Evolutionary conservation across 2,888 invertebrate genomes (phyloP), one percentile per base, ranked within the genome.

Genomic region (Coenonympha glycerion): DNA sequence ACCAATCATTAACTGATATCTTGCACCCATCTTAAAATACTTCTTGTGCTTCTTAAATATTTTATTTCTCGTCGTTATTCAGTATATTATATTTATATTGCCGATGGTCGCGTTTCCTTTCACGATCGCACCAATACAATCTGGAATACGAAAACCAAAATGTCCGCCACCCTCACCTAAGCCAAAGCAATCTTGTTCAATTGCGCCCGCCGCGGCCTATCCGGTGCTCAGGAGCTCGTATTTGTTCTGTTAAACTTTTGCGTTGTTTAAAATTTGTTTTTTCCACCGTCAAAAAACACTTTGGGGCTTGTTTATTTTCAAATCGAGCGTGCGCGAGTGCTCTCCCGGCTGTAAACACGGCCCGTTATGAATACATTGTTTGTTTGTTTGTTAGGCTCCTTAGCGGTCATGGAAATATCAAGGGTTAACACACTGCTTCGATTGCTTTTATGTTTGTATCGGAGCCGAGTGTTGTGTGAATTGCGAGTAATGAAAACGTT

Each of bases 271-370:
- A 68, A 66, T 65, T 65, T 64, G 63, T 57, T 57, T 61, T 68
- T 71, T 71, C 69, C 70, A 61, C 61, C 65, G 66, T 75, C 71
- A 60, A 69, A 74, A 73, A 76, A 71, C 69, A 72, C 68, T 73
- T 74, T 73, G 69, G 45, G 46, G 67, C 64, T 68, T 84, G 79
- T 84, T 84, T 85, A 76, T 84, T 84, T 83, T 80, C 60, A 73
- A 77, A 74, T 69, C 62, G 69, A 60, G 71, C 73, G 74, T 72
- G 70, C 71, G 73, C 68, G 73, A 79, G 82, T 70, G 77, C 74
- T 68, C 76, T 79, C 68, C 62, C 65, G 67, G 53, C 53, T 68
- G 65, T 76, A 74, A 75, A 73, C 74, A 71, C 60, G 52, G 47
- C 39, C 53, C 57, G 69, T 59, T 65, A 65, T 69, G 66, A 68